These are phyloP conservation scores for Asbolus verrucosus DNA, from an alignment of 1,140 invertebrate genomes.

Conservation along the genomic window DNA sequence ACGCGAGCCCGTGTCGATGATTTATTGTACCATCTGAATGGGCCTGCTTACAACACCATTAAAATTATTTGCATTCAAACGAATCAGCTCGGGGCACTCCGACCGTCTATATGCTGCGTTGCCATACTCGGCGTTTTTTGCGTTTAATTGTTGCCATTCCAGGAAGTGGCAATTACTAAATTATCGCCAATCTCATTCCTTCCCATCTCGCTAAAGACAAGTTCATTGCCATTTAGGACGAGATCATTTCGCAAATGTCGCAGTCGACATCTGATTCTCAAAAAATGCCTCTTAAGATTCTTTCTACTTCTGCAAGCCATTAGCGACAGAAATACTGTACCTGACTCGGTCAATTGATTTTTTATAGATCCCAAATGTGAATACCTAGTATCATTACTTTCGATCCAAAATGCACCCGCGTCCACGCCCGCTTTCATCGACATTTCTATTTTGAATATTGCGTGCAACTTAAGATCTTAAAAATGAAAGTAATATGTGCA, in stretches of 20 bases:
- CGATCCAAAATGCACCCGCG: no score
- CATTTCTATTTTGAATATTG: background rate
- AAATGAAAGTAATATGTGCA: slow-evolving; percentile 10
- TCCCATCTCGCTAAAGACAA: background rate
- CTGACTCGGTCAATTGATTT: no score
- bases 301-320: no score
- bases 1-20: slow-evolving; percentile 26
- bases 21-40: slow-evolving; percentile 33
- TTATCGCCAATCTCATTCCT: background rate
- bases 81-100: slow-evolving; percentile 3
- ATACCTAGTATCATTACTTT: no score
- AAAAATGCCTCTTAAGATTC: no score
- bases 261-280: background rate
- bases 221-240: background rate
- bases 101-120: background rate
- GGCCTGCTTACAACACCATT: slow-evolving; percentile 37
- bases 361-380: no score
- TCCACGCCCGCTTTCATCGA: background rate
- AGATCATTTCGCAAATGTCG: background rate
- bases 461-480: background rate
- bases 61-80: slow-evolving; percentile 38
- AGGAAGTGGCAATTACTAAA: slow-evolving; percentile 20
- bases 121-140: background rate
- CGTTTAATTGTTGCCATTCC: slow-evolving; percentile 17
- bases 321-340: no score